Evolutionary conservation across 2,113 vertebrate genomes (phyloP), one percentile per base, ranked within the genome.

Genomic region (Oncorhynchus nerka): DNA sequence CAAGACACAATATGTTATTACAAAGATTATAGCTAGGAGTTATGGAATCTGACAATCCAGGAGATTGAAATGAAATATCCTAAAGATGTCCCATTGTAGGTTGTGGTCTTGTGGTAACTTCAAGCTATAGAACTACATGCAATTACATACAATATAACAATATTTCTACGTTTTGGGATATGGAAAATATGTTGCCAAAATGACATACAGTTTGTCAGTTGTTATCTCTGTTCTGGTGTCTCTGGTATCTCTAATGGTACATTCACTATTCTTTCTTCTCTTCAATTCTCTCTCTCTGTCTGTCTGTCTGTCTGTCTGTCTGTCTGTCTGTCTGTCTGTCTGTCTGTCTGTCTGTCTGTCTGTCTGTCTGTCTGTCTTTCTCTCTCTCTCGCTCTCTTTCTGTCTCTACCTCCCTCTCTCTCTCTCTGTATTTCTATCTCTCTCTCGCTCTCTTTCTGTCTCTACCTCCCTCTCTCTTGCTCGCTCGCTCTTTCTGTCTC

Each of bases 241-340:
- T 64, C 79, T 87, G 49, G 84, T 89, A 83, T 89, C 82, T 84
- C 65, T 88, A 90, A 78, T 80, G 20, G 51, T 55, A 55, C 15
- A 19, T 19, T 68, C 77, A 80, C 76, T 70, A 32, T n/a, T 74
- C 8, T 22, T 0, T 64, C 22, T 26, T 5, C 24, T 9, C 0
- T 64, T 70, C 79, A 79, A 73, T 57, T 39, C 39, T 71, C 11
- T 22, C 1, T 74, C 1, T 74, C 8, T 75, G 22, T 70, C 48
- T 61, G 11, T 74, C 15, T 22, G n/a, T n/a, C n/a, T n/a, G n/a
- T n/a, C n/a, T n/a, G n/a, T n/a, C n/a, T n/a, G n/a, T n/a, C n/a
- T n/a, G n/a, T n/a, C n/a, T n/a, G n/a, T n/a, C n/a, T n/a, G n/a
- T n/a, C n/a, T n/a, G n/a, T n/a, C n/a, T n/a, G n/a, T n/a, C n/a